Evolutionary conservation across 1,140 invertebrate genomes (phyloP), one percentile per base, ranked within the genome.

Genomic region (Drosophila sproati): DNA sequence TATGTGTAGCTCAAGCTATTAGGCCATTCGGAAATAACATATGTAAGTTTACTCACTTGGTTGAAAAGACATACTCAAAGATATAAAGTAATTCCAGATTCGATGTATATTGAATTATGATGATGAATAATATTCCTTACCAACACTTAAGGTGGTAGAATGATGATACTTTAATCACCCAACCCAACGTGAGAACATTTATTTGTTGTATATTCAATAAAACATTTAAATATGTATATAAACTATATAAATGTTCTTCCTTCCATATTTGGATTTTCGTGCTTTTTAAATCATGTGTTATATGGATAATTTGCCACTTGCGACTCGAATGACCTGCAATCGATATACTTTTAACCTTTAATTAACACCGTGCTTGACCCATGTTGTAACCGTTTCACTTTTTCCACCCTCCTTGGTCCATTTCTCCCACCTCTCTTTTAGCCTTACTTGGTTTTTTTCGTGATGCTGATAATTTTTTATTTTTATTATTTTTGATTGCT

Each of bases 291-390:
- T 35, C 10, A 56, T 39, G 4, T 29, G 31, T 10, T 12, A 47
- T 45, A 5, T 5, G 12, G n/a, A 3, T 47, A 32, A 47, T 47
- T 43, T 20, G 0, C 7, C n/a, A 34, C 20, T 32, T 45, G n/a
- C 6, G 20, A 31, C 28, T 34, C 34, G 48, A 35, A 4, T 12
- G 51, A 32, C 20, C 51, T 41, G 45, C 35, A 37, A 51, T 63
- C 52, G 72, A 62, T 61, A 70, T 43, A 34, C 43, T 35, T 57
- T 70, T 70, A 51, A 74, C 57, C 57, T 70, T 48, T 37, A 55
- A 70, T 73, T 69, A 70, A 55, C 29, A 41, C 29, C 37, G 45
- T 20, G 37, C 57, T 70, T 74, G 72, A 74, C 72, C 72, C 67
- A 54, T 61, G 64, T 73, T 64, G 59, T 45, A 43, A 32, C 10